Evolutionary conservation across 2,888 invertebrate genomes (phyloP).

Genomic region (Thymelicus acteon): DNA sequence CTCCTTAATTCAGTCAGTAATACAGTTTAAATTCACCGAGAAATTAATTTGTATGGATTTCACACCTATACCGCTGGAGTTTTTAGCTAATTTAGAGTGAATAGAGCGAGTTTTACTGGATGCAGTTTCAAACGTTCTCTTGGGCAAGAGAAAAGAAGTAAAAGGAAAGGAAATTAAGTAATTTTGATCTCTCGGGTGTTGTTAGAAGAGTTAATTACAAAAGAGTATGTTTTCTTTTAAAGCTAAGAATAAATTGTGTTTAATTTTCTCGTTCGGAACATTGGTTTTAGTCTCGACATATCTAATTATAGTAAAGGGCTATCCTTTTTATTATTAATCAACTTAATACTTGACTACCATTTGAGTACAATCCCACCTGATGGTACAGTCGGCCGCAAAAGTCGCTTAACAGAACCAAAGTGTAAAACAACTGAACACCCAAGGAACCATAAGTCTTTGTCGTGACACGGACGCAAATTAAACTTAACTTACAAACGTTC

Average conservation of each 20-base stretch:
- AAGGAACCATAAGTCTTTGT: too few relatives aligned
- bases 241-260: background rate
- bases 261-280: too few relatives aligned
- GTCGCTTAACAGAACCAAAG: too few relatives aligned
- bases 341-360: too few relatives aligned
- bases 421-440: too few relatives aligned
- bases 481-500: too few relatives aligned
- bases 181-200: background rate
- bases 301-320: too few relatives aligned
- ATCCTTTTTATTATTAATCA: too few relatives aligned
- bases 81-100: constrained; percentile 18
- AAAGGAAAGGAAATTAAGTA: constrained; percentile 3
- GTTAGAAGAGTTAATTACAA: constrained; percentile 10
- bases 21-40: constrained; percentile 6
- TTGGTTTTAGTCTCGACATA: too few relatives aligned
- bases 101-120: constrained; percentile 12
- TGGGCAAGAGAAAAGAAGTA: background rate
- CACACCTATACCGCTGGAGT: constrained; percentile 25
- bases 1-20: background rate
- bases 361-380: too few relatives aligned
- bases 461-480: too few relatives aligned
- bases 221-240: constrained; percentile 1
- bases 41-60: constrained; percentile 45
- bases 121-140: constrained; percentile 21
- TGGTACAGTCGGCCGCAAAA: too few relatives aligned